A percentile compares a stretch with the other conserved stretches of the same genome.
Conservation (phyloP, 2,888 invertebrate species). For the Pecten maximus region DNA sequence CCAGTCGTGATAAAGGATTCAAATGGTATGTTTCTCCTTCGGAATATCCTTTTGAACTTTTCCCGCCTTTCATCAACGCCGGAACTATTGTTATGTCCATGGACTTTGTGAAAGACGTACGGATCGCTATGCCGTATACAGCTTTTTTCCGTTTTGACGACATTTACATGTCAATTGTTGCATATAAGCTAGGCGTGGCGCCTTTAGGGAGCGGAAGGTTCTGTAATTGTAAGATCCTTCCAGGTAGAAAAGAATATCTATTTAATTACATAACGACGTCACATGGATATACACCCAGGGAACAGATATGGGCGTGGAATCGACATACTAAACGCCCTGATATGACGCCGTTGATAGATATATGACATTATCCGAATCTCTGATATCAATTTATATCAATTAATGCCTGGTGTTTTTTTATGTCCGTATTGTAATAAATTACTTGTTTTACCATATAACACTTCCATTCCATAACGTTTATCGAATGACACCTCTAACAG, state of each 20-base stretch:
- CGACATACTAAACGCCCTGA: not conserved
- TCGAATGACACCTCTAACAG: no score
- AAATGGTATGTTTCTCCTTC: slow-evolving; percentile 16
- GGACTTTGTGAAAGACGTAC: not conserved
- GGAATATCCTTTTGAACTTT: not conserved
- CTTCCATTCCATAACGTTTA: no score
- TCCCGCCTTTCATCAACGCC: not conserved
- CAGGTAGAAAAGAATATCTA: not conserved
- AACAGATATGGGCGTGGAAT: not conserved
- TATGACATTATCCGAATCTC: no score
- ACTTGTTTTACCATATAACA: no score
- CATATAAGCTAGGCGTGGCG: not conserved
- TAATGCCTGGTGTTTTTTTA: no score
- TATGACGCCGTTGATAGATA: no score
- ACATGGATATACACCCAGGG: slow-evolving; percentile 11
- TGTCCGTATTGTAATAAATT: no score
- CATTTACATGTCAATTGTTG: not conserved
- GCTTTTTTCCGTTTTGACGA: slow-evolving; percentile 12
- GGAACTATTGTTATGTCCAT: slow-evolving; percentile 31
- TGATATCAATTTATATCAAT: no score
- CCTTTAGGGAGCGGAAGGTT: not conserved
- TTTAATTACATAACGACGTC: not conserved
- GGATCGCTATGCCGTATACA: slow-evolving; percentile 17
- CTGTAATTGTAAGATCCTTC: not conserved
- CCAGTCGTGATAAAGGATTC: not conserved